Evolutionary conservation across 2,888 invertebrate species (phyloP), one percentile per base, ranked within the genome.

Genomic region (Alitta virens): DNA sequence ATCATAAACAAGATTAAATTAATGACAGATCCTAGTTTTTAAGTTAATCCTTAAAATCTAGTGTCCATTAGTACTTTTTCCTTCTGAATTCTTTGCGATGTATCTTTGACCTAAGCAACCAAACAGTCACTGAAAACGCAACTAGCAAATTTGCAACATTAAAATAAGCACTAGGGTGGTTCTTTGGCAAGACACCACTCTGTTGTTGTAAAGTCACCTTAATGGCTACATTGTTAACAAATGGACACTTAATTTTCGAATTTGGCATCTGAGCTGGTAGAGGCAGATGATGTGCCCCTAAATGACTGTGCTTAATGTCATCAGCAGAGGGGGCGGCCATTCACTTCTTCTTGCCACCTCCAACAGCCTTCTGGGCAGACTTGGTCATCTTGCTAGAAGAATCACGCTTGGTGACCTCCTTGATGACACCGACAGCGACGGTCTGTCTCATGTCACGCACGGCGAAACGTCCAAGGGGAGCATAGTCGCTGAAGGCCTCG

Each of bases 371-470:
- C 87, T 94, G 94, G 75, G 97, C 98, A 83, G 98, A 94, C 88
- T 98, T 99, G 87, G 97, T 98, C 84, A 94, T 94, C 87, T 98
- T 98, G 82, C 94, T 94, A 68, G 87, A 86, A 68, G 87, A 86
- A 76, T 96, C 97, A 86, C 94, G 92, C 88, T 94, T 92, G 86
- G 88, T 91, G 74, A 80, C 84, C 59, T 78, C 74, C 78, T 86
- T 86, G 83, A 97, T 96, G 78, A 97, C 96, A 78, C 97, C 96
- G 68, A 97, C 96, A 75, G 98, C 98, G 65, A 98, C 97, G 12
- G 98, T 98, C 85, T 97, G 97, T 83, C 95, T 90, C 98, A 98
- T 98, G 86, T 99, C 98, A 83, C 98, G 92, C 63, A 99, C 98
- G 74, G 98, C 97, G 84, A 99, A 99, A 80, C 98, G 91, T 70